A percentile compares a stretch with the other conserved stretches of the same genome.
These are phyloP conservation scores for Oncorhynchus gorbuscha DNA, from an alignment of 2,113 vertebrate species.

Conservation along the genomic window DNA sequence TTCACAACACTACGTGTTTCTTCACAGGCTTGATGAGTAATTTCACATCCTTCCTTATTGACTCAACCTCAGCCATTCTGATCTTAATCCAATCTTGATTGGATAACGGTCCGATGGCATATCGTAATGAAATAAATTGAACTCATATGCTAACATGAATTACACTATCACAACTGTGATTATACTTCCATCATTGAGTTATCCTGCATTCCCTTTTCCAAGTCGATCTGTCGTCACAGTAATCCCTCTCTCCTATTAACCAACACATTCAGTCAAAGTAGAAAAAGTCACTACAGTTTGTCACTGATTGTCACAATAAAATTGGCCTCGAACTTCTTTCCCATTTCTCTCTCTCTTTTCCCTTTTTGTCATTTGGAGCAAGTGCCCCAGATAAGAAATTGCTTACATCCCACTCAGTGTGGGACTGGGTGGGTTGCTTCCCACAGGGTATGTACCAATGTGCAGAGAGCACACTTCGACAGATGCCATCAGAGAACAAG, in stretches of 20 bases:
- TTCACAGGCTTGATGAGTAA: no score
- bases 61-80: no score
- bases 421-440: slow-evolving; percentile 76
- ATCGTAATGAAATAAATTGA: no score
- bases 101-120: no score
- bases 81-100: no score
- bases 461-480: slow-evolving; percentile 79
- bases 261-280: not conserved
- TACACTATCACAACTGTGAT: no score
- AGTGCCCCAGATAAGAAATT: slow-evolving; percentile 82
- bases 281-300: slow-evolving; percentile 14
- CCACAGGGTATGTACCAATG: slow-evolving; percentile 83
- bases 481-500: slow-evolving; percentile 85
- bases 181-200: no score
- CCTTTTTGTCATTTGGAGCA: slow-evolving; percentile 61
- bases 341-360: slow-evolving; percentile 17
- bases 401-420: slow-evolving; percentile 78
- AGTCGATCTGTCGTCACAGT: no score
- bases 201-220: no score
- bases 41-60: no score
- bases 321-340: slow-evolving; percentile 66
- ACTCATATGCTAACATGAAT: no score
- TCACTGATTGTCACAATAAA: slow-evolving; percentile 57
- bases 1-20: not conserved
- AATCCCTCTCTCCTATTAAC: not conserved